These are phyloP conservation scores for Puntigrus tetrazona DNA, from an alignment of 2,113 vertebrate species.

Conservation along the genomic window DNA sequence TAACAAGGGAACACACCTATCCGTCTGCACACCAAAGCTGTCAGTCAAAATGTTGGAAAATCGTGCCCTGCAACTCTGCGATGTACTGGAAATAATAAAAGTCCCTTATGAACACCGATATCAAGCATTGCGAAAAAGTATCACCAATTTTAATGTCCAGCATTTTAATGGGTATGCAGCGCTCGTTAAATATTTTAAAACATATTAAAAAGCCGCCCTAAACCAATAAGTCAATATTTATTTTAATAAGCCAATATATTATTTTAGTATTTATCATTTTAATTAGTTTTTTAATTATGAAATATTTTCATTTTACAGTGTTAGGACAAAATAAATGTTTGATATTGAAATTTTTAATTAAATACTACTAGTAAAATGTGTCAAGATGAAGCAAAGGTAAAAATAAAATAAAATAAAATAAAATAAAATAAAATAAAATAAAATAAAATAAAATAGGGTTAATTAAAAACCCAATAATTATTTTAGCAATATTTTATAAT, in stretches of 20 bases:
- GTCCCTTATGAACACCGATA: conserved; percentile 14
- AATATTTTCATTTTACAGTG: not conserved
- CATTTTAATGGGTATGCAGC: not conserved
- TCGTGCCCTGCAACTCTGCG: conserved; percentile 57
- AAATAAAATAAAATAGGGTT: not conserved
- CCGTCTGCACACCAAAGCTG: conserved; percentile 56
- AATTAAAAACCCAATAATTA: not conserved
- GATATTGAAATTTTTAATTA: not conserved
- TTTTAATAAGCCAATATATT: not conserved
- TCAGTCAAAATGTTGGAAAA: conserved; percentile 67
- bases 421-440: not conserved
- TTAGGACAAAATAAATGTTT: not conserved
- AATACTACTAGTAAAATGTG: not conserved
- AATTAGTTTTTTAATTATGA: not conserved
- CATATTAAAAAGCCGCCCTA: not conserved
- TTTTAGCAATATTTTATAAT: not conserved
- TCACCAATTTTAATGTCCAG: not conserved
- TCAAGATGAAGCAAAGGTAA: not conserved
- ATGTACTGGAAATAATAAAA: conserved; percentile 64
- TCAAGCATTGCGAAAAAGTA: not conserved
- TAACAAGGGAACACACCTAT: conserved; percentile 60
- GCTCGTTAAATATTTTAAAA: not conserved
- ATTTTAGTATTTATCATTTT: not conserved
- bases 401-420: not conserved
- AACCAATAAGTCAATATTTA: not conserved